A percentile compares a stretch with the other conserved stretches of the same genome.
These are phyloP conservation scores for Idaea biselata DNA, from an alignment of 2,888 invertebrate genomes.

Conservation along the genomic window DNA sequence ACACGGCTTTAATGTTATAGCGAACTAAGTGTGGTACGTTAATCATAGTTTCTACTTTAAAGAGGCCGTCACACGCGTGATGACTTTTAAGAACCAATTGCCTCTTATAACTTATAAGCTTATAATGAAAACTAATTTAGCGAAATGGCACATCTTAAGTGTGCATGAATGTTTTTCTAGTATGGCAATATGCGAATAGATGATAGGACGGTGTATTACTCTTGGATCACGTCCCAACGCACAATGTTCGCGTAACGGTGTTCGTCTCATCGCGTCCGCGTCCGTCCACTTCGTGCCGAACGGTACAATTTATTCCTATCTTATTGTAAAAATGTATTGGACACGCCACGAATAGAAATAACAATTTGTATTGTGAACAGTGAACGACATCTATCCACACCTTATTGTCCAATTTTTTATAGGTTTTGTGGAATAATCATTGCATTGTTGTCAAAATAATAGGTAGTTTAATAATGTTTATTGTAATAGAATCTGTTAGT, in stretches of 20 bases:
- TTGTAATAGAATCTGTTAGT: not conserved
- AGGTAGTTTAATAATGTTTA: slow-evolving; percentile 1
- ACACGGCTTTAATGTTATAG: not conserved
- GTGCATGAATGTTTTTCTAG: slow-evolving; percentile 22
- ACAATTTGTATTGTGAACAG: slow-evolving; percentile 56
- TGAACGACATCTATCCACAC: slow-evolving; percentile 45
- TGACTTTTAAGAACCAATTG: slow-evolving; percentile 13
- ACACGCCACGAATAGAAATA: slow-evolving; percentile 46
- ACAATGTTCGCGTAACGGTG: slow-evolving; percentile 66
- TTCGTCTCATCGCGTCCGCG: slow-evolving; percentile 36
- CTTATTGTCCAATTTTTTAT: slow-evolving; percentile 42
- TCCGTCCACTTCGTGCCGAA: slow-evolving; percentile 53
- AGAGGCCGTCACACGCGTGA: not conserved
- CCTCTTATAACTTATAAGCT: slow-evolving; percentile 16
- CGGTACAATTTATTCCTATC: slow-evolving; percentile 60
- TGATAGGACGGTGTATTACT: slow-evolving; percentile 47
- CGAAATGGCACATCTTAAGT: slow-evolving; percentile 23
- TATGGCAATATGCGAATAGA: slow-evolving; percentile 49
- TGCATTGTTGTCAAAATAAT: slow-evolving; percentile 36
- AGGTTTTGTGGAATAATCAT: slow-evolving; percentile 43
- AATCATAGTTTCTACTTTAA: not conserved
- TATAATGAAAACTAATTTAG: slow-evolving; percentile 29
- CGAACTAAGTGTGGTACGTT: not conserved
- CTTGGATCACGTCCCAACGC: slow-evolving; percentile 59
- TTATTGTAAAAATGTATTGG: slow-evolving; percentile 57